Percentiles rank a stretch among this genome's conserved stretches.
Evolutionary conservation across 2,113 vertebrate genomes (phyloP).

Genomic region (Hypocryptadius cinnamomeus): DNA sequence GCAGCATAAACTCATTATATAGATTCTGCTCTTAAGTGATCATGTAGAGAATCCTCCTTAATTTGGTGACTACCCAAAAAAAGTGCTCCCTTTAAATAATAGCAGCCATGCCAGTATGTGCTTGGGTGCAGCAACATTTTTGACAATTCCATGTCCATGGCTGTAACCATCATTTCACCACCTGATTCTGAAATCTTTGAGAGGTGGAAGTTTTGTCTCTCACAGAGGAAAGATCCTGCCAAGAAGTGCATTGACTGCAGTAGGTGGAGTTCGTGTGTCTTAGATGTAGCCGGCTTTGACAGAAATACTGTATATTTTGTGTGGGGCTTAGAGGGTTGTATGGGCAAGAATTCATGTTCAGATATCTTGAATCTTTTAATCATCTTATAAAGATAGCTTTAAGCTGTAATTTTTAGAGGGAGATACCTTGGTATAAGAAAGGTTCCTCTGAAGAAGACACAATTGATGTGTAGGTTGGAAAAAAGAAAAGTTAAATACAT

Average conservation of each 20-base stretch:
- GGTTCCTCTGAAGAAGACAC: background rate
- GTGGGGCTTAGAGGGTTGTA: background rate
- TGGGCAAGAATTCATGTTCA: background rate
- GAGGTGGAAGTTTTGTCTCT: background rate
- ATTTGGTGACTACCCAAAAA: background rate
- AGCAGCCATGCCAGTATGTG: background rate
- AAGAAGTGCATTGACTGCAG: background rate
- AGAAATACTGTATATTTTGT: background rate
- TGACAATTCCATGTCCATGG: background rate
- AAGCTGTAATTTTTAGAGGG: background rate
- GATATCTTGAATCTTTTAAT: background rate
- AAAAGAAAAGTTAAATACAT: background rate
- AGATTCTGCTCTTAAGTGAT: background rate
- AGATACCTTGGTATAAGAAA: background rate
- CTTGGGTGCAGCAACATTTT: background rate
- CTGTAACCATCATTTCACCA: background rate
- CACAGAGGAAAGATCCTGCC: background rate
- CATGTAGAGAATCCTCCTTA: background rate
- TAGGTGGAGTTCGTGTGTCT: background rate
- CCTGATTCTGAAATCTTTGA: background rate
- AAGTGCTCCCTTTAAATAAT: background rate
- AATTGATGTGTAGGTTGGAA: background rate
- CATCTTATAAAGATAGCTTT: background rate
- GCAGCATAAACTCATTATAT: background rate
- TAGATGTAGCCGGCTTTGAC: background rate